phyloP scores from a whole-genome alignment of 2,888 invertebrate genomes.

The Cybosia mesomella region DNA sequence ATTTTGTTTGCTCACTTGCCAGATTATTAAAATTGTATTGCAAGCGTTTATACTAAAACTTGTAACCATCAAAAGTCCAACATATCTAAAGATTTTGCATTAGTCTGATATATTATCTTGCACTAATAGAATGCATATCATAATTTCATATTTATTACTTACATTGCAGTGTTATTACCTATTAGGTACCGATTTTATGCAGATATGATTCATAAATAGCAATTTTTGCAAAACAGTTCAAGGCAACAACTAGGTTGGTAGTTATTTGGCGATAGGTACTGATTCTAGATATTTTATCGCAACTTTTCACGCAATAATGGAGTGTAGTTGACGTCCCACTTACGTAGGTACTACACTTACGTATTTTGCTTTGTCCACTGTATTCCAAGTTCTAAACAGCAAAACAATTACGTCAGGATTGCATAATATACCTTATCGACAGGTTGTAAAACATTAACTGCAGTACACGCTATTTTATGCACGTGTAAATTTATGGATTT shows the following conservation, averaged over 20 bases:
- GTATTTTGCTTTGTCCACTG: constrained; percentile 19
- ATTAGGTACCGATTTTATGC: neutral
- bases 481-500: constrained; percentile 43
- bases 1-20: no score
- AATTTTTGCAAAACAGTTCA: neutral
- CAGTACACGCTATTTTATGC: constrained; percentile 40
- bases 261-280: neutral
- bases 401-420: constrained; percentile 55
- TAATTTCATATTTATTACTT: constrained; percentile 1
- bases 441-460: constrained; percentile 50
- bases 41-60: neutral
- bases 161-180: neutral
- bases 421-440: constrained; percentile 58
- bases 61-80: neutral
- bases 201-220: neutral
- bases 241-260: constrained; percentile 3
- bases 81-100: neutral
- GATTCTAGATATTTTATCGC: constrained; percentile 17
- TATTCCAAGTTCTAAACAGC: constrained; percentile 26
- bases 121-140: neutral
- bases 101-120: no score
- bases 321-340: constrained; percentile 40
- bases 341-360: no score
- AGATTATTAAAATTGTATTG: neutral
- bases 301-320: constrained; percentile 11